Base-by-base conservation (phyloP, 2,797 vertebrate genomes). In the Allobates femoralis region DNA sequence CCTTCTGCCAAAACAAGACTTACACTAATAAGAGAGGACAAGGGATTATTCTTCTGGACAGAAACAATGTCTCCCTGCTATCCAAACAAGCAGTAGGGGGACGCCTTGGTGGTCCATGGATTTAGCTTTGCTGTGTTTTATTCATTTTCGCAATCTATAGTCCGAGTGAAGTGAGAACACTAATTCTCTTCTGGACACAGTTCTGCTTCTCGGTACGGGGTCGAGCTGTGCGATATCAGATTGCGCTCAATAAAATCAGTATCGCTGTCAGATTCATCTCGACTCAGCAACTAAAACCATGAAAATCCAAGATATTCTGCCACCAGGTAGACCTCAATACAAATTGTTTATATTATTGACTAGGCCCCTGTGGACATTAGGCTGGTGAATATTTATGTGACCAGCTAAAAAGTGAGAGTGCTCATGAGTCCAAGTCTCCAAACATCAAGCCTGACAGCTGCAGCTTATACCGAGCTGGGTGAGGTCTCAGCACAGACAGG, bases 121-220 rank as follows among this genome's bases (percentile, higher is more conserved):
- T 83, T 83, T 83, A 82, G 69, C 34, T 3, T 6, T 28, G 15
- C 32, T 56, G 8, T n/a, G 28, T 34, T 53, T 46, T 81, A n/a
- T 73, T 58, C n/a, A 58, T 28, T 83, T 74, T 46, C 41, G 81
- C 51, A 60, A 83, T 83, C 67, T 58, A 74, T 73, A 51, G 66
- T 21, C 18, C 32, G 87, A 89, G 89, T 71, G 66, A 88, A 85
- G 46, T n/a, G 81, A 90, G 51, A 89, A 88, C 34, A 89, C 80
- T 82, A 88, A 66, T 0, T 15, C 66, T 74, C 1, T 0, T 60
- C 90, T 89, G 83, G 91, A 92, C 90, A 89, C 83, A 67, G 89
- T 79, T 89, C 86, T 26, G 71, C 12, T 73, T 74, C 81, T 60
- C 66, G 41, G 34, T 37, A 18, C 41, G 5, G 80, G 67, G 73